Conservation (phyloP, 2,888 invertebrate genomes). For the Sabellastarte sp. region DNA sequence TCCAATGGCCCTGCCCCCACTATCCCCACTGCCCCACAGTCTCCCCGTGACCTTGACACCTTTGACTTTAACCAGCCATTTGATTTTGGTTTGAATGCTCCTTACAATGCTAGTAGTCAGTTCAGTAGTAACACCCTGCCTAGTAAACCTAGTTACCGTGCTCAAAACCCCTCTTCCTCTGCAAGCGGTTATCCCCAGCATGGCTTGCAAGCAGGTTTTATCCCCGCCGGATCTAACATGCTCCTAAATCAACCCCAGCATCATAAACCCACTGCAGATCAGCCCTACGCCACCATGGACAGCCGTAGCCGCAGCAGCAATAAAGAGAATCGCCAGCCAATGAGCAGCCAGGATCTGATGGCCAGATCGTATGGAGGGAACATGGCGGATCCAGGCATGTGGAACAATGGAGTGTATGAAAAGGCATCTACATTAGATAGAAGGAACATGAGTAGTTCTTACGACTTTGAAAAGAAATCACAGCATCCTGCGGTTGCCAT, state of each 20-base stretch:
- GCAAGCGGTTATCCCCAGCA: neutral
- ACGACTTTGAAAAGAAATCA: too few relatives aligned
- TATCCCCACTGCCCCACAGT: conserved; percentile 32
- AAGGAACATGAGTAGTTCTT: too few relatives aligned
- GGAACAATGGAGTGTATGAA: neutral
- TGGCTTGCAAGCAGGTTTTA: neutral
- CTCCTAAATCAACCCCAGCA: too few relatives aligned
- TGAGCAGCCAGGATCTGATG: too few relatives aligned
- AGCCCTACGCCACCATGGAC: neutral
- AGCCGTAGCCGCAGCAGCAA: neutral
- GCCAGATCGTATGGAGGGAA: too few relatives aligned
- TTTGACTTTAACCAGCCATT: conserved; percentile 1
- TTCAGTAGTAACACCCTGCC: too few relatives aligned
- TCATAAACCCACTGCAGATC: too few relatives aligned
- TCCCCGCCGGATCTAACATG: too few relatives aligned
- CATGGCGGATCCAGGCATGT: neutral
- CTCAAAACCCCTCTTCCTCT: neutral
- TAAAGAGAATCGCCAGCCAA: too few relatives aligned
- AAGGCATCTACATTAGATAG: neutral
- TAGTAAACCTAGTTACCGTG: too few relatives aligned
- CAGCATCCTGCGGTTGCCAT: too few relatives aligned
- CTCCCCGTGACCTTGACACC: conserved; percentile 21
- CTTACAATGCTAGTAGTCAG: too few relatives aligned
- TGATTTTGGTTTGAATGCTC: neutral
- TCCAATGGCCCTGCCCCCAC: conserved; percentile 32